Conservation (phyloP, 2,797 vertebrate genomes). For the Dicrostonyx torquatus region DNA sequence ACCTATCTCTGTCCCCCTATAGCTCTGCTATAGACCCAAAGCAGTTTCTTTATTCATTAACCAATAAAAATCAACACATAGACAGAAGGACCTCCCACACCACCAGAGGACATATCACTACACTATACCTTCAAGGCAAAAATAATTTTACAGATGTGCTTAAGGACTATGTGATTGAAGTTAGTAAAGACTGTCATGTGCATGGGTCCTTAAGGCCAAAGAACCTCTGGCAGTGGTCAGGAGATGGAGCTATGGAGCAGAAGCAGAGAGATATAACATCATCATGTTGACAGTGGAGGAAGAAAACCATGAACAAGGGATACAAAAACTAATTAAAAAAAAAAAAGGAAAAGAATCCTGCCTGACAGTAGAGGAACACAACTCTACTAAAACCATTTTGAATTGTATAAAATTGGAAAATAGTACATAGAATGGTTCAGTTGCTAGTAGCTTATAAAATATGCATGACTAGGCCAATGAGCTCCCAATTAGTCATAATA, state of each 20-base stretch:
- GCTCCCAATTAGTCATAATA: neutral
- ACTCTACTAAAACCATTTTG: neutral
- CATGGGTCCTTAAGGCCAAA: neutral
- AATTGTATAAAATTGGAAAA: neutral
- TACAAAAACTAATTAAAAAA: neutral
- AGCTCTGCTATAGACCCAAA: too few species aligned
- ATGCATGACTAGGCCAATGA: neutral
- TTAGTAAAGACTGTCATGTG: neutral
- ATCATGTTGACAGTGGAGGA: neutral
- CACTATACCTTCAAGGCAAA: neutral
- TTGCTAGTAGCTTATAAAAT: neutral
- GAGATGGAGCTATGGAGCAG: neutral
- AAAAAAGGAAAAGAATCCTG: neutral
- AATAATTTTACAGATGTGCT: neutral
- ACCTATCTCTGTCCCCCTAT: too few species aligned
- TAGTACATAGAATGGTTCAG: neutral
- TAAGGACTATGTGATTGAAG: neutral
- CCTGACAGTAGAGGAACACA: neutral
- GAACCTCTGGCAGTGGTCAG: neutral
- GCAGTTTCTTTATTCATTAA: too few species aligned
- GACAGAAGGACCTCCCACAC: too few species aligned
- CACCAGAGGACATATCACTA: neutral
- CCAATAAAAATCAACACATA: too few species aligned
- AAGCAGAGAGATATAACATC: neutral
- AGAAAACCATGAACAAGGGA: neutral